Conservation (phyloP, 1,140 invertebrate species). For the Drosophila lacertosa region DNA sequence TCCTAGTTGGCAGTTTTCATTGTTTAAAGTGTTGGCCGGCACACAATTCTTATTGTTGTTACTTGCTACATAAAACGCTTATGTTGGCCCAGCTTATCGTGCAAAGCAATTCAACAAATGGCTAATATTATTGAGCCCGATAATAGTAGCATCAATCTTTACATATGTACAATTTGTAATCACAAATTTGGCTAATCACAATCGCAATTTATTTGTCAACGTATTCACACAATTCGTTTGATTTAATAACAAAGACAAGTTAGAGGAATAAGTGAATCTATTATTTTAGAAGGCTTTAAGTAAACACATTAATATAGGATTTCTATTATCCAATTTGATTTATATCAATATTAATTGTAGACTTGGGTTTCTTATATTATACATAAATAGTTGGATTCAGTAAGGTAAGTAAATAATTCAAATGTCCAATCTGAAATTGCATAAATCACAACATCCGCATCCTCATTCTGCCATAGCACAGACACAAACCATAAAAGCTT, state of each 20-base stretch:
- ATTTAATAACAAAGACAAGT: too few relatives aligned
- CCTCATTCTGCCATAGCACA: neutral
- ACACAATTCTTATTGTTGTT: conserved; percentile 67
- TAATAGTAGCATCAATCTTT: conserved; percentile 45
- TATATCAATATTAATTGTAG: too few relatives aligned
- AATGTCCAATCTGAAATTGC: too few relatives aligned
- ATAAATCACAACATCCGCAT: neutral
- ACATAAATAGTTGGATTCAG: too few relatives aligned
- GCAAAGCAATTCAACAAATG: conserved; percentile 76
- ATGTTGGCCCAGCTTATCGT: conserved; percentile 58
- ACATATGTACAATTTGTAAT: conserved; percentile 5
- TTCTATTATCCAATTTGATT: too few relatives aligned
- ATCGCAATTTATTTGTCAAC: too few relatives aligned
- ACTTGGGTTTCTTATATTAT: too few relatives aligned
- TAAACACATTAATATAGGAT: too few relatives aligned
- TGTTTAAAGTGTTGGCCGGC: conserved; percentile 74
- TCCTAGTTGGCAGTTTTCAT: conserved; percentile 47
- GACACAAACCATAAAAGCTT: conserved; percentile 40
- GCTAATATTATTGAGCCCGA: conserved; percentile 55
- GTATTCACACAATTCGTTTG: too few relatives aligned
- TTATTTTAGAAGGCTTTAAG: too few relatives aligned
- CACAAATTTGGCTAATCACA: conserved; percentile 6
- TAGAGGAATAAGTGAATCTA: too few relatives aligned
- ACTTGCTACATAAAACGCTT: conserved; percentile 41
- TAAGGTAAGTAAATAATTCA: too few relatives aligned